Evolutionary conservation across 2,888 invertebrate species (phyloP), one percentile per base, ranked within the genome.

Genomic region (Tenthredo scrophulariae): DNA sequence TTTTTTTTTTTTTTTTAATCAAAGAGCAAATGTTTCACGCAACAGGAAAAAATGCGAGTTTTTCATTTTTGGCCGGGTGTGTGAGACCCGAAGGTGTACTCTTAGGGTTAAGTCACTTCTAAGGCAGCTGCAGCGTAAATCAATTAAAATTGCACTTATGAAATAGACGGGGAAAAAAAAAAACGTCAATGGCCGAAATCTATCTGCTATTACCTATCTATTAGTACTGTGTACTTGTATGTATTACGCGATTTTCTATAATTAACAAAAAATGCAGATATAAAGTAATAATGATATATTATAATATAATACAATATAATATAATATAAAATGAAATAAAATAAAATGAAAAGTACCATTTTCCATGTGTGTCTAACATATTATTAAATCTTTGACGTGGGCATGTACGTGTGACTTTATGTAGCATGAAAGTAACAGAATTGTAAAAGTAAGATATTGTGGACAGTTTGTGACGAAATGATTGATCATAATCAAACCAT

Each of bases 221-320:
- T 85, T 72, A 70, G 85, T 85, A 85, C 85, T 85, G 77, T 87
- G 80, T 87, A 87, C 85, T 88, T 77, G 40, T 88, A 67, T 33
- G 22, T 83, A 87, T 86, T 84, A 86, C 85, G 85, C 87, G 37
- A 77, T 87, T 88, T 87, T 89, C 85, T 89, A 87, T 87, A 50
- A 86, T 85, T 85, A 85, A 77, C 22, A 26, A 54, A 62, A 62
- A 4, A 54, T 50, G 37, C 67, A 67, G 18, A 67, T 67, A 67
- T 67, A 37, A 72, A 43, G 46, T 84, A 74, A 26, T 67, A 74
- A 43, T 74, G 43, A 46, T 62, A 67, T 40, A 15, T 67, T 62
- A 37, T 83, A 83, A 70, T 15, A 29, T 43, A 50, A 83, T 40
- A 40, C 67, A 83, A 83, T 15, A 43, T 33, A 67, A 67, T 6